Conservation (phyloP, 2,888 invertebrate genomes). For the Eilema caniola region DNA sequence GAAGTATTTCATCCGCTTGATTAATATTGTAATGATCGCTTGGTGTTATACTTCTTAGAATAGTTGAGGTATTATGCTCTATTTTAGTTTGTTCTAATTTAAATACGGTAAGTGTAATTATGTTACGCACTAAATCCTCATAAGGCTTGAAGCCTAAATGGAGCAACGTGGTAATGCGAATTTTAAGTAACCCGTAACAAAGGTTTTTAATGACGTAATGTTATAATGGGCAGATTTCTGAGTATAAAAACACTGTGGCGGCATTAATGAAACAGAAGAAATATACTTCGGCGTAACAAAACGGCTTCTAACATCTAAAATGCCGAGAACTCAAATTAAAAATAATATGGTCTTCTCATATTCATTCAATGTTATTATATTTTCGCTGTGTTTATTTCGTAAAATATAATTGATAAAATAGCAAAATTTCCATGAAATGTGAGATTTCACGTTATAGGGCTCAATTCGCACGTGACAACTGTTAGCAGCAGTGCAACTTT, state of each 20-base stretch:
- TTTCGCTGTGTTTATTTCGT: conserved; percentile 41
- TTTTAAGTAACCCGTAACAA: neutral
- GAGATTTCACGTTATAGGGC: neutral
- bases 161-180: neutral
- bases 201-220: neutral
- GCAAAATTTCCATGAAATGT: neutral
- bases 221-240: neutral
- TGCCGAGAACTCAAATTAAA: conserved; percentile 48
- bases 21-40: too few species aligned
- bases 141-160: neutral
- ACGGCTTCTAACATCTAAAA: conserved; percentile 37
- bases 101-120: neutral
- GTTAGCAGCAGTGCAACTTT: neutral
- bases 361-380: conserved; percentile 53
- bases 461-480: neutral
- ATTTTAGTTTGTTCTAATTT: neutral
- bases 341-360: conserved; percentile 45
- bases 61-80: neutral
- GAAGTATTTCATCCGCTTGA: neutral
- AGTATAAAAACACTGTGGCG: neutral
- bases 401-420: neutral
- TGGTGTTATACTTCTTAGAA: neutral
- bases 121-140: too few species aligned
- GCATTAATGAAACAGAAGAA: conserved; percentile 31
- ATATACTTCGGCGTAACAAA: conserved; percentile 32